Conservation (phyloP, 1,140 invertebrate genomes). For the Drosophila yakuba region DNA sequence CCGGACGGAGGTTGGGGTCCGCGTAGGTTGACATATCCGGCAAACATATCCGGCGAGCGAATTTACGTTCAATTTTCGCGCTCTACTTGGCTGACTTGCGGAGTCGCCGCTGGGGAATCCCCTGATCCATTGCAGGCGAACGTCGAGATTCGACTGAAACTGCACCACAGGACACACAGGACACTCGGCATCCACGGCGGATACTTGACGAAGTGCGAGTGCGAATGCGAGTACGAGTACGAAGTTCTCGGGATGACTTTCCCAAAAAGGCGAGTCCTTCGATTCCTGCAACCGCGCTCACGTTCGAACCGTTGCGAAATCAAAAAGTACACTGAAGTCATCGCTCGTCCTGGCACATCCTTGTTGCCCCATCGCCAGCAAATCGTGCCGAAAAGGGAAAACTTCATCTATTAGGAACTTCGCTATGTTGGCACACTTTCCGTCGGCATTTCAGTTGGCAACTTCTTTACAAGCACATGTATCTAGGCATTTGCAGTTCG, state of each 20-base stretch:
- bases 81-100: conserved; percentile 17
- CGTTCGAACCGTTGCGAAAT: conserved; percentile 76
- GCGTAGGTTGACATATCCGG: conserved; percentile 38
- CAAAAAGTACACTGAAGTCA: conserved; percentile 76
- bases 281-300: conserved; percentile 40
- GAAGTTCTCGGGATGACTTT: conserved; percentile 28
- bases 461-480: conserved; percentile 8
- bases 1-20: not conserved
- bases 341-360: conserved; percentile 69
- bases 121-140: conserved; percentile 59
- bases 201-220: conserved; percentile 30
- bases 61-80: conserved; percentile 36
- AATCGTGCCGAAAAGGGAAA: conserved; percentile 43
- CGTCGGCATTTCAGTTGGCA: not conserved
- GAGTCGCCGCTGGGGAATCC: conserved; percentile 28
- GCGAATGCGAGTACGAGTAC: conserved; percentile 23
- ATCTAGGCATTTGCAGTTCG: conserved; percentile 10
- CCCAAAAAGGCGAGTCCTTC: conserved; percentile 22
- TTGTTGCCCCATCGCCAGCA: conserved; percentile 59
- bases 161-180: conserved; percentile 17
- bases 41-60: conserved; percentile 43
- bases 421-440: conserved; percentile 45
- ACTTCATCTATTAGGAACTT: conserved; percentile 32
- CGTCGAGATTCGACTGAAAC: conserved; percentile 63
- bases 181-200: conserved; percentile 8